phyloP scores from a whole-genome alignment of 2,797 vertebrate species.

The Tiaroga cobitis region DNA sequence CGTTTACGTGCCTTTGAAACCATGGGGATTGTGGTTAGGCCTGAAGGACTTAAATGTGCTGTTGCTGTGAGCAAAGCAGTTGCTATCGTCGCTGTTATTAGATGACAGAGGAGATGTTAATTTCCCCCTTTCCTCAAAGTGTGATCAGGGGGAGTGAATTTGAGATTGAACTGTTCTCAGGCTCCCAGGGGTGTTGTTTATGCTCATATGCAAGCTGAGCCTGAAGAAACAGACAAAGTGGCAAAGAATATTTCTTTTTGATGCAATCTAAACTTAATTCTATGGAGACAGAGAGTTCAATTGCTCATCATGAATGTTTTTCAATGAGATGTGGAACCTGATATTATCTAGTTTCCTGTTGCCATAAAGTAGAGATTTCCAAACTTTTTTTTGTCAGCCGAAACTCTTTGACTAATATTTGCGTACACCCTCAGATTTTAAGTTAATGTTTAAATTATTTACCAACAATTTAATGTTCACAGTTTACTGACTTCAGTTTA shows the following conservation, averaged over 20 bases:
- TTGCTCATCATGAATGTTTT: constrained; percentile 2
- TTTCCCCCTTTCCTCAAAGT: constrained; percentile 38
- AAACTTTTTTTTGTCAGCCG: background rate
- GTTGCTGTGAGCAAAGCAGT: constrained; percentile 20
- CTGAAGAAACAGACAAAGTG: constrained; percentile 4
- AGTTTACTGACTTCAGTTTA: background rate
- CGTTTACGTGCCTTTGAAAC: constrained; percentile 3
- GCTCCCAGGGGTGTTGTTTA: constrained; percentile 10
- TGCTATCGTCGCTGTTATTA: constrained; percentile 16
- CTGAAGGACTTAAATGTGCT: background rate
- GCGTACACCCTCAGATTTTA: background rate
- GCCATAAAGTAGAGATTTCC: background rate
- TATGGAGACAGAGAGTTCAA: constrained; percentile 8
- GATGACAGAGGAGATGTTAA: constrained; percentile 34
- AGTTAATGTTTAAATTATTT: background rate
- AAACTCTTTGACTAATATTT: background rate
- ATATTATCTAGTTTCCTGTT: background rate
- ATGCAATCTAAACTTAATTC: constrained; percentile 5
- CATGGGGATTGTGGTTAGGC: constrained; percentile 10
- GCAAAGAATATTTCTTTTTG: background rate
- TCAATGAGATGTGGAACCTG: background rate
- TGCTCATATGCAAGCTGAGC: constrained; percentile 13
- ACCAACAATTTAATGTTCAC: background rate
- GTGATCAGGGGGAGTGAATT: constrained; percentile 28
- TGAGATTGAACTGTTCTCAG: constrained; percentile 27